Evolutionary conservation across 2,888 invertebrate species (phyloP).

Genomic region (Tortricodes alternella): DNA sequence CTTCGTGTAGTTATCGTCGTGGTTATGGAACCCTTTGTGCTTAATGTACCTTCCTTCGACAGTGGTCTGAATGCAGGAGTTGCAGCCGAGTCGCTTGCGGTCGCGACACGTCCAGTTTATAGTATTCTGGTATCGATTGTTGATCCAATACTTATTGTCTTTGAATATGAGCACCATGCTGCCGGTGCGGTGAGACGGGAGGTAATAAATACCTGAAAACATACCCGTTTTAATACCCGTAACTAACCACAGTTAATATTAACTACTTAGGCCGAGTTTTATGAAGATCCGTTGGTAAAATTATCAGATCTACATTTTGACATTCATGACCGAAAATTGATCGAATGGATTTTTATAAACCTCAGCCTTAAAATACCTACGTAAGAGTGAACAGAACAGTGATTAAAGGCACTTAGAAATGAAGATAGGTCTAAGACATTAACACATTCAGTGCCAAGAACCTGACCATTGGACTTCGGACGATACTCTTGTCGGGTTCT

Average conservation of each 20-base stretch:
- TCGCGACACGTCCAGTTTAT: slow-evolving; percentile 79
- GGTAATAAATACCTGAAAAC: slow-evolving; percentile 72
- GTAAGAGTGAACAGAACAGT: too few species aligned
- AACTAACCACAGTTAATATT: background rate
- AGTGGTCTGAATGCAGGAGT: slow-evolving; percentile 73
- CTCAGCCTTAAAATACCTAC: too few species aligned
- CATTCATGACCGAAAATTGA: too few species aligned
- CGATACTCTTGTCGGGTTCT: too few species aligned
- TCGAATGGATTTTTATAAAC: too few species aligned
- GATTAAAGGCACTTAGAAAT: too few species aligned
- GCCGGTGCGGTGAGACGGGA: slow-evolving; percentile 75
- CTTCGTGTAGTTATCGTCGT: slow-evolving; percentile 74
- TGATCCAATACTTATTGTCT: slow-evolving; percentile 79
- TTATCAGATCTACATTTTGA: too few species aligned
- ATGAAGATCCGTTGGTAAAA: too few species aligned
- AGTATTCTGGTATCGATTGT: slow-evolving; percentile 76
- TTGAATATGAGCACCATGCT: slow-evolving; percentile 78
- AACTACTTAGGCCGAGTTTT: too few species aligned
- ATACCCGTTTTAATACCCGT: slow-evolving; percentile 36
- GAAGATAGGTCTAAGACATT: too few species aligned
- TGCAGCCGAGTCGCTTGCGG: slow-evolving; percentile 70
- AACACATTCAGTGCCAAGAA: too few species aligned
- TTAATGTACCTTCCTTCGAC: slow-evolving; percentile 73
- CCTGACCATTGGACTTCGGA: too few species aligned
- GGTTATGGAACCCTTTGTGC: slow-evolving; percentile 74